Evolutionary conservation across 2,113 vertebrate species (phyloP).

Genomic region (Ancistrus triradiatus): DNA sequence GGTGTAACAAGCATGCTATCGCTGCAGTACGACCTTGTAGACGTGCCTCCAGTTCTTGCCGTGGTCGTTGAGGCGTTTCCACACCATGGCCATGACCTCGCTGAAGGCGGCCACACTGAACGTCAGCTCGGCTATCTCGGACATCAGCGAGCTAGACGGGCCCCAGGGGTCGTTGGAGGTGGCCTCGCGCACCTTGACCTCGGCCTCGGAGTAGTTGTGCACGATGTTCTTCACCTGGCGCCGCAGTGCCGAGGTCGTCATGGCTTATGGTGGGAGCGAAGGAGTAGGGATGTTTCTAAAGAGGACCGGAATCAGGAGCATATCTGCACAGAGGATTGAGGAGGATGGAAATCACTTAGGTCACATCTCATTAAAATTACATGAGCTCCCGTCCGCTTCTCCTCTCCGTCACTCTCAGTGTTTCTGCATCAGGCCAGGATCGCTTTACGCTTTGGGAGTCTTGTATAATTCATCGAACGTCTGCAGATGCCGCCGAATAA

Average conservation of each 20-base stretch:
- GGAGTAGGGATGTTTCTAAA: conserved; percentile 35
- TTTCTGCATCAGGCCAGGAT: too few relatives aligned
- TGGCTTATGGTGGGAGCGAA: conserved; percentile 55
- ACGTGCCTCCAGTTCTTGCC: conserved; percentile 98
- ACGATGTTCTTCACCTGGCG: conserved; percentile 97
- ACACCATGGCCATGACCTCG: conserved; percentile 97
- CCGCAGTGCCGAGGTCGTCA: conserved; percentile 92
- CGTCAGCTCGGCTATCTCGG: conserved; percentile 91
- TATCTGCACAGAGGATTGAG: conserved; percentile 42
- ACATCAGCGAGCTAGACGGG: conserved; percentile 92
- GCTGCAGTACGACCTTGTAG: conserved; percentile 84
- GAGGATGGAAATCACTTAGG: not conserved
- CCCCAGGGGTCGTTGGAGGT: conserved; percentile 98
- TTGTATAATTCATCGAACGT: too few relatives aligned
- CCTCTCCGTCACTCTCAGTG: too few relatives aligned
- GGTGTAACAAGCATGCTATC: too few relatives aligned
- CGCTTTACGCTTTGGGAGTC: too few relatives aligned
- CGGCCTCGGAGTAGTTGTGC: conserved; percentile 94
- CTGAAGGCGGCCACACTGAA: conserved; percentile 91
- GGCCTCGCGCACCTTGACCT: conserved; percentile 93
- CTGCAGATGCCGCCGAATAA: too few relatives aligned
- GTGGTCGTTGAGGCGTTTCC: conserved; percentile 90
- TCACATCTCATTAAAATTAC: not conserved
- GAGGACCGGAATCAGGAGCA: conserved; percentile 37
- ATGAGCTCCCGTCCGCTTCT: not conserved